Conservation (phyloP, 2,888 invertebrate species). For the Rotaria macrura region DNA sequence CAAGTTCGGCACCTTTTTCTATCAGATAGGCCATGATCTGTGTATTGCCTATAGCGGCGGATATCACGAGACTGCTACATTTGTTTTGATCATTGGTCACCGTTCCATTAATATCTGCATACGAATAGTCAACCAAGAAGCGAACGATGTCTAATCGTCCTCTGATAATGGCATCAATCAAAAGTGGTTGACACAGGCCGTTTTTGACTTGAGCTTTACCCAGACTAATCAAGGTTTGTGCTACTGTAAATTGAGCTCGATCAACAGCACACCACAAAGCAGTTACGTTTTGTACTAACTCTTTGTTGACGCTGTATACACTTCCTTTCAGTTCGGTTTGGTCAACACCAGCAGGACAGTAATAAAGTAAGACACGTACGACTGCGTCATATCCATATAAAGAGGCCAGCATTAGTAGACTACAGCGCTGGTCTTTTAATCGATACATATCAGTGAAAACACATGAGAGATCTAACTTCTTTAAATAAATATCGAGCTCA, state of each 20-base stretch:
- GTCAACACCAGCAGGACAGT: not conserved
- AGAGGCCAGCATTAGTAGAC: no score
- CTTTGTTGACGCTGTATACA: not conserved
- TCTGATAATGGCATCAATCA: not conserved
- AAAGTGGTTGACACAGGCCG: not conserved
- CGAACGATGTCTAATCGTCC: not conserved
- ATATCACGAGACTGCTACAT: no score
- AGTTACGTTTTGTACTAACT: not conserved
- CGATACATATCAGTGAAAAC: no score
- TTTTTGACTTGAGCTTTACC: not conserved
- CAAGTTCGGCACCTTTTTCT: not conserved
- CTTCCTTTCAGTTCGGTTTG: not conserved
- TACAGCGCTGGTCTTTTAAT: no score
- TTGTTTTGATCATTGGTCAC: no score
- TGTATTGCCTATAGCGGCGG: no score
- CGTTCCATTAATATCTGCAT: not conserved
- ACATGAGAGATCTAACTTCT: no score
- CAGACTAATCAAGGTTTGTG: not conserved
- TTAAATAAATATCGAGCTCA: no score
- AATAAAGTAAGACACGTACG: no score
- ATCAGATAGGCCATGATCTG: not conserved
- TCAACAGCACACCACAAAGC: not conserved
- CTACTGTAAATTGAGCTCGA: not conserved
- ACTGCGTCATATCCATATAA: no score
- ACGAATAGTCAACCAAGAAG: not conserved